Evolutionary conservation across 2,888 invertebrate species (phyloP).

Genomic region (Clanis bilineata): DNA sequence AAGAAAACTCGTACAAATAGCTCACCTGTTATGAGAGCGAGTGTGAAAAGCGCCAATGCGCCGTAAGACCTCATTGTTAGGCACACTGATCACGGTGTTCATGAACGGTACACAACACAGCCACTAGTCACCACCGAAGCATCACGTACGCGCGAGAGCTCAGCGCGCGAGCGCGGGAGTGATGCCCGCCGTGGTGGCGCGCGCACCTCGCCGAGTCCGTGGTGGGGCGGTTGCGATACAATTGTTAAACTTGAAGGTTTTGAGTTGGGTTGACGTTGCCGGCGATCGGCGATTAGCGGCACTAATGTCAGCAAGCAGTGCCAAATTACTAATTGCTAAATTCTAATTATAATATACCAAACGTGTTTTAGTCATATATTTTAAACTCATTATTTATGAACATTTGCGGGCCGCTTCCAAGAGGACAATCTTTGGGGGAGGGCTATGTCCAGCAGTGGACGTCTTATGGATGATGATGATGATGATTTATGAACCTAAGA

Average conservation of each 20-base stretch:
- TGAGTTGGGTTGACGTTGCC: constrained; percentile 29
- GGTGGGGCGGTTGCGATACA: constrained; percentile 54
- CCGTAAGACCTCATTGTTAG: constrained; percentile 66
- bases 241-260: constrained; percentile 49
- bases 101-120: constrained; percentile 67
- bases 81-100: constrained; percentile 53
- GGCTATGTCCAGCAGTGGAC: too few relatives aligned
- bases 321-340: not conserved
- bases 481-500: too few relatives aligned
- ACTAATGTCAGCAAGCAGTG: not conserved
- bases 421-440: too few relatives aligned
- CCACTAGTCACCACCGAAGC: constrained; percentile 73
- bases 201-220: constrained; percentile 32
- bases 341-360: not conserved
- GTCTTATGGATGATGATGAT: too few relatives aligned
- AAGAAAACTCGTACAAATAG: not conserved
- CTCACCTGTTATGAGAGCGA: constrained; percentile 70
- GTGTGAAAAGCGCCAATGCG: constrained; percentile 59
- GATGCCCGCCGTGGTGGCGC: constrained; percentile 37
- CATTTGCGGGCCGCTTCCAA: too few relatives aligned
- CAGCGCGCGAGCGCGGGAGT: constrained; percentile 70
- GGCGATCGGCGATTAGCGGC: constrained; percentile 24
- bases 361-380: not conserved
- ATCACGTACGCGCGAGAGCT: constrained; percentile 69
- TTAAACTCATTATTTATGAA: too few relatives aligned